Base-by-base conservation (phyloP, 2,113 vertebrate genomes). In the Gymnorhina tibicen region DNA sequence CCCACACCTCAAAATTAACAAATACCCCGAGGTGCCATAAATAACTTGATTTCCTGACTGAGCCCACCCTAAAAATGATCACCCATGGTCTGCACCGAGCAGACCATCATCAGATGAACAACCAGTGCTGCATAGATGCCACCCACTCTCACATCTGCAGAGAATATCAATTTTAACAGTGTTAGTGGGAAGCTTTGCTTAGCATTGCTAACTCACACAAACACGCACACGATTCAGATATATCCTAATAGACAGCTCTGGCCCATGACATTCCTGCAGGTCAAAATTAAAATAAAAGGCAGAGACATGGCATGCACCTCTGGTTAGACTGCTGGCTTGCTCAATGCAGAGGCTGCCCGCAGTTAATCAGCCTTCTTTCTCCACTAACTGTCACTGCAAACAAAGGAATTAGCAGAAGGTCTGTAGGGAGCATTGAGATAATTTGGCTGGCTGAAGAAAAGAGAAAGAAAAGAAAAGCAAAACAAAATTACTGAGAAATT, bases 341-440 rank as follows among this genome's bases (percentile, higher is more conserved):
- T 95, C 59, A 13, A 22, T 0, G 0, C 87, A 73, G 84, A 94
- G 87, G 85, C 94, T 92, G 94, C 95, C 93, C 91, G 94, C 96
- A 93, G 95, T 97, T 97, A 96, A 97, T 97, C 96, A 97, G 93
- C 92, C 88, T 96, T 93, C 95, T 96, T 92, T 95, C 91, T 90
- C 91, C 91, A 87, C 91, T 92, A 91, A 90, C 95, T 97, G 95
- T 97, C 97, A 97, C 92, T 94, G 85, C 94, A 97, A 97, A 97
- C 97, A 97, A 97, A 97, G 95, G 95, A 97, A 97, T 97, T 97
- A 97, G 89, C 94, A 96, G 85, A 75, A 94, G 95, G 95, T 95
- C 97, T 97, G 83, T 75, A 78, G 97, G 96, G 96, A 97, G 95
- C 91, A 91, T 85, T 91, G 95, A 96, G 95, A 97, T 97, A 95